Evolutionary conservation across 1,140 invertebrate species (phyloP).

Genomic region (Bombus turneri): DNA sequence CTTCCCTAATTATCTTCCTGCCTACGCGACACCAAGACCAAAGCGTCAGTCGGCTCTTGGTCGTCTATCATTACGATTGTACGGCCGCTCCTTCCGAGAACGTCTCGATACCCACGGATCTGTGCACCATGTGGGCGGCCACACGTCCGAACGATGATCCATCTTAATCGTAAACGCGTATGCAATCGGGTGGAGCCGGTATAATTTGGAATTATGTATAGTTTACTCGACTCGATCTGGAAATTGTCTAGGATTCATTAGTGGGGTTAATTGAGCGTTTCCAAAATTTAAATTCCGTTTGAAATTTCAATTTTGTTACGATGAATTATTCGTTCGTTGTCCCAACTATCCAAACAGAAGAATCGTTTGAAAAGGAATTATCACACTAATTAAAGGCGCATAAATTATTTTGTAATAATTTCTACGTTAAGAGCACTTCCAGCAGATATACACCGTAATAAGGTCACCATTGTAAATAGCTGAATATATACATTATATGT

Average conservation of each 20-base stretch:
- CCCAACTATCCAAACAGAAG: too few species aligned
- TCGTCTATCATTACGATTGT: slow-evolving; percentile 10
- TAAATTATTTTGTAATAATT: background rate
- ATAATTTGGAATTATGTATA: background rate
- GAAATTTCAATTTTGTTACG: too few species aligned
- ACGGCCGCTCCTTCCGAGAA: background rate
- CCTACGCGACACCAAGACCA: background rate
- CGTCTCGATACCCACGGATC: background rate
- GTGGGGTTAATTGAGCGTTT: too few species aligned
- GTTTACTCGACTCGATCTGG: background rate
- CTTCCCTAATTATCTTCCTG: slow-evolving; percentile 38
- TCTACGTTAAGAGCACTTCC: background rate
- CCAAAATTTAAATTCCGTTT: too few species aligned
- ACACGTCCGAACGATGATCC: slow-evolving; percentile 2
- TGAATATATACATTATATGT: background rate
- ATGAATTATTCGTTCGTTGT: too few species aligned
- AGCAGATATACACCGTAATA: background rate
- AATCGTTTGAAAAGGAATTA: too few species aligned
- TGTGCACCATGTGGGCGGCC: slow-evolving; percentile 1
- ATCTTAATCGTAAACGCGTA: slow-evolving; percentile 19
- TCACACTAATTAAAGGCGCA: too few species aligned
- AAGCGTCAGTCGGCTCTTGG: background rate
- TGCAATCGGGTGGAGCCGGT: background rate
- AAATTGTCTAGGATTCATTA: background rate
- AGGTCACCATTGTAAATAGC: background rate